Percentiles rank a stretch among this genome's conserved stretches.
These are phyloP conservation scores for Parambassis ranga DNA, from an alignment of 2,797 vertebrate species.

Conservation along the genomic window DNA sequence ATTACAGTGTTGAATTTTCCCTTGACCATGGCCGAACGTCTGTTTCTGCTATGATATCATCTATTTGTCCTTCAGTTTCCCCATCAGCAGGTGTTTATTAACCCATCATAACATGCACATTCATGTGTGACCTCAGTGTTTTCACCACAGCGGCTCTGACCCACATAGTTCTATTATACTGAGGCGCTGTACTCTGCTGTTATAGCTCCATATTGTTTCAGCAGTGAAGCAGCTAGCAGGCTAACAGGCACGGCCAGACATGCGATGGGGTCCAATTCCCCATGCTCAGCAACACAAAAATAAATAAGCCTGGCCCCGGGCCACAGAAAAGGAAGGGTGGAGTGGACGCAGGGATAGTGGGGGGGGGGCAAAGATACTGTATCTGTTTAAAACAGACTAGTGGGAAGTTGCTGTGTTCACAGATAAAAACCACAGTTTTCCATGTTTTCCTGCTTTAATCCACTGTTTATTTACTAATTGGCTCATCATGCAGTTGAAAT, in stretches of 20 bases:
- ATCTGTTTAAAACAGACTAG: conserved; percentile 55
- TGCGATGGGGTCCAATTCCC: conserved; percentile 68
- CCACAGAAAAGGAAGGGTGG: conserved; percentile 49
- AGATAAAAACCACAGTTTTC: conserved; percentile 15
- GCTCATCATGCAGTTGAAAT: not conserved
- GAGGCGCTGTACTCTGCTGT: conserved; percentile 6
- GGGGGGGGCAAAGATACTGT: conserved; percentile 45
- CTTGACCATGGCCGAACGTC: no score
- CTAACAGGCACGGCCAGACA: conserved; percentile 34
- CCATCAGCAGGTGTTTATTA: conserved; percentile 27
- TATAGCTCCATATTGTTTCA: conserved; percentile 20
- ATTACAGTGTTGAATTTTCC: not conserved
- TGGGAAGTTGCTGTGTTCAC: conserved; percentile 9
- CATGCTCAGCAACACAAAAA: conserved; percentile 78
- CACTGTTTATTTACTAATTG: not conserved
- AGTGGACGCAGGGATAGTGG: conserved; percentile 10
- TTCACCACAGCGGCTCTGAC: conserved; percentile 36
- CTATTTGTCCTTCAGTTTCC: conserved; percentile 14
- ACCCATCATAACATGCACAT: not conserved
- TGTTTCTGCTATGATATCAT: not conserved
- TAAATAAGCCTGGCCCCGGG: conserved; percentile 64
- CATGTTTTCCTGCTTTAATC: conserved; percentile 27
- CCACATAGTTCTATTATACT: conserved; percentile 41
- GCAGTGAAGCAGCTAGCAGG: not conserved
- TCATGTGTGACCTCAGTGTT: conserved; percentile 22